Base-by-base conservation (phyloP, 2,888 invertebrate genomes). In the Carterocephalus palaemon region DNA sequence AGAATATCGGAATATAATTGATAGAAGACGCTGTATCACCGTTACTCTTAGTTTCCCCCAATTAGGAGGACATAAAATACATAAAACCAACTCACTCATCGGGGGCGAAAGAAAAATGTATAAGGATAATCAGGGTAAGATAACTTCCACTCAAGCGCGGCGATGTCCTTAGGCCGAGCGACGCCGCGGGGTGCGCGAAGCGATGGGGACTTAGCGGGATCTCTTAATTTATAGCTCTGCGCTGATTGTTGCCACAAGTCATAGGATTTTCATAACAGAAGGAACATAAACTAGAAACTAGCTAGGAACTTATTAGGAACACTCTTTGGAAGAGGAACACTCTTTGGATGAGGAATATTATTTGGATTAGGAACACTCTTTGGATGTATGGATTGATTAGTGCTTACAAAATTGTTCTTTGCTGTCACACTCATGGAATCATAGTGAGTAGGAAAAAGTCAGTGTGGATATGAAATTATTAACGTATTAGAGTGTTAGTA, bases 161-260 rank as follows among this genome's bases (percentile, higher is more conserved):
- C 70, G 67, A 74, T 75, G 75, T 80, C 75, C 75, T 67, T 70
- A 70, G 70, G 72, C 65, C 65, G 72, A 70, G 74, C 61, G 60
- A 70, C 80, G 75, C 82, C 74, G 73, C 78, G 75, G 80, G 83
- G 79, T 67, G 78, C 73, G 69, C 74, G 56, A 67, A 68, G 70
- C 77, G 81, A 74, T 76, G 81, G 84, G 77, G 82, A 75, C 83
- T 85, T 85, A 83, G 77, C 76, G 71, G 81, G 76, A 85, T 82
- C 84, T 85, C 84, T 82, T 85, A 85, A 86, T 85, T 85, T 86
- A 85, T 86, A 75, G 84, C 81, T 53, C 60, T 53, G 61, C 64
- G 67, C 58, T 74, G 63, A 53, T 57, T 57, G 53, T 52, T 29
- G 59, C 62, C 46, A n/a, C 50, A 60, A 64, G 45, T 48, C 1